Evolutionary conservation across 2,888 invertebrate species (phyloP), one percentile per base, ranked within the genome.

Genomic region (Ornithoptera priamus): DNA sequence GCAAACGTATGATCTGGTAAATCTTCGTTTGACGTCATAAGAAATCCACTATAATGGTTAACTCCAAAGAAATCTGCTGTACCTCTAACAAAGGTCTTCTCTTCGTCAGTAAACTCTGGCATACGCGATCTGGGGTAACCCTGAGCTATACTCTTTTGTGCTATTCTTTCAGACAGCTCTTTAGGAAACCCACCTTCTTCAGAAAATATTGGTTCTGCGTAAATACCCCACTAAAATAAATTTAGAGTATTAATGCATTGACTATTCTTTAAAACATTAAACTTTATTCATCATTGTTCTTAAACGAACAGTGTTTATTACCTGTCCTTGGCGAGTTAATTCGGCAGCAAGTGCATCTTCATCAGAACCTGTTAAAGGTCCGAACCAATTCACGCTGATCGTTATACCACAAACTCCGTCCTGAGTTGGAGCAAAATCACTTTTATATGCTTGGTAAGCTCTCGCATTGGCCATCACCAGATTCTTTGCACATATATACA

Each of bases 31-130:
- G 83, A 83, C 0, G 85, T 84, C 15, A 85, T 68, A 2, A 82
- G 46, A 0, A 2, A 76, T 0, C 93, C 82, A 0, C 95, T 94
- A 80, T 97, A 97, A 71, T 95, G 94, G 77, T 96, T 96, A 4
- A 97, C 86, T 0, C 96, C 89, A 20, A 89, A 84, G 78, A 90
- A 92, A 72, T 91, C 92, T 0, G 77, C 73, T 0, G 85, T 36
- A 4, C 91, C 91, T 64, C 77, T 81, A 0, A 83, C 81, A 4
- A 83, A 81, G 0, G 73, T 73, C 12, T 75, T 78, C 71, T 87
- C 85, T 62, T 83, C 81, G 0, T 79, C 76, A 8, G 82, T 80
- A 39, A 82, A 81, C 61, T 80, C 78, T n/a, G 82, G 82, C 68
- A 85, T 71, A 50, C 85, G 75, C 17, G 85, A 82, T 67, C 79